These are phyloP conservation scores for Euschistus heros DNA, from an alignment of 1,140 invertebrate species.

Conservation along the genomic window DNA sequence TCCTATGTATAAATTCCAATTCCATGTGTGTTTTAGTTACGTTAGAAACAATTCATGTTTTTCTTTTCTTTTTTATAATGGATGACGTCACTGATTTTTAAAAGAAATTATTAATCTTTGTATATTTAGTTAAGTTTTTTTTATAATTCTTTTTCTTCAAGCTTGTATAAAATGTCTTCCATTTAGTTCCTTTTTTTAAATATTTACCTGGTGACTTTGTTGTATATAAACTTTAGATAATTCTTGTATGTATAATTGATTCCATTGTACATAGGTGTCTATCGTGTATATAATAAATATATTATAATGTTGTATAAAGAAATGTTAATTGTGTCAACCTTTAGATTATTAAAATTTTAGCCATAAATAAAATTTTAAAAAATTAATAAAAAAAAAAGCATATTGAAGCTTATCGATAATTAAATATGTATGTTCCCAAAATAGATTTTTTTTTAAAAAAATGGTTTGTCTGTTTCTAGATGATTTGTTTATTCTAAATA, in stretches of 20 bases:
- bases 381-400: neutral
- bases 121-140: too few species aligned
- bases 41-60: too few species aligned
- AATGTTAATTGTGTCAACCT: neutral
- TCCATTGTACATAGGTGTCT: slow-evolving; percentile 4
- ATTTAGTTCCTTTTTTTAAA: slow-evolving; percentile 19
- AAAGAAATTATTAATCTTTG: too few species aligned
- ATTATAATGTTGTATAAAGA: neutral
- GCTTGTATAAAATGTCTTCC: slow-evolving; percentile 13
- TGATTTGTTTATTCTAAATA: neutral
- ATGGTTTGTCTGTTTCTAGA: neutral
- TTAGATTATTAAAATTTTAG: slow-evolving; percentile 10
- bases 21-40: neutral
- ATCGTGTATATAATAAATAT: slow-evolving; percentile 8
- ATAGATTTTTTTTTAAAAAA: neutral
- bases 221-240: slow-evolving; percentile 7
- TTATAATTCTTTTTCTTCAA: too few species aligned
- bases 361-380: too few species aligned
- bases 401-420: slow-evolving; percentile 3
- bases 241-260: slow-evolving; percentile 1
- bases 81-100: too few species aligned
- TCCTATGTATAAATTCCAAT: slow-evolving; percentile 9
- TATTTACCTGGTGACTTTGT: neutral
- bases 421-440: neutral
- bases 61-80: too few species aligned